Percentiles rank a stretch among this genome's conserved stretches.
Conservation (phyloP, 2,113 vertebrate species). For the Pseudolaguvia tuberculata region DNA sequence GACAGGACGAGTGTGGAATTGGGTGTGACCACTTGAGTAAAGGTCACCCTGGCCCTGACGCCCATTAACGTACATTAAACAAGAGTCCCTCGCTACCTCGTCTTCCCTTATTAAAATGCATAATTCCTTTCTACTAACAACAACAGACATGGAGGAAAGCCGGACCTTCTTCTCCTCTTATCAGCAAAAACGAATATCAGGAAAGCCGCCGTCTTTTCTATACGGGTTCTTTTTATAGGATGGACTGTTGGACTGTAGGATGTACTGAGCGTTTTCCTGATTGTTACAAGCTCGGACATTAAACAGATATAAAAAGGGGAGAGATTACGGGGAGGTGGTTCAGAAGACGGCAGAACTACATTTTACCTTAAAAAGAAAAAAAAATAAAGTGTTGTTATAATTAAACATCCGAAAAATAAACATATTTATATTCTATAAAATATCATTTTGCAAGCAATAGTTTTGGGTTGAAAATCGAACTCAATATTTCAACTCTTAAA, state of each 20-base stretch:
- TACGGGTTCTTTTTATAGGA: background rate
- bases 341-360: no score
- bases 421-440: no score
- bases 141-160: conserved; percentile 38
- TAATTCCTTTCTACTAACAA: conserved; percentile 43
- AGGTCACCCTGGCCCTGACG: conserved; percentile 87
- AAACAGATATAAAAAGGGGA: background rate
- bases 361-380: no score
- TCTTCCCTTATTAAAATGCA: conserved; percentile 48
- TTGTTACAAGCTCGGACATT: background rate
- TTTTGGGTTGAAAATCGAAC: no score
- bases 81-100: conserved; percentile 6
- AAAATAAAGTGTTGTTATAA: no score
- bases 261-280: background rate
- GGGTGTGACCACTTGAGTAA: conserved; percentile 84
- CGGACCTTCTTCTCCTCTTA: background rate
- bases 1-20: conserved; percentile 78
- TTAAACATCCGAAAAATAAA: no score
- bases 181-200: conserved; percentile 28
- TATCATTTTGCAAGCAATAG: no score
- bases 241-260: background rate
- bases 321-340: no score
- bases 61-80: conserved; percentile 83
- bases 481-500: no score
- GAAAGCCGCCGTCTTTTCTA: background rate